Evolutionary conservation across 1,140 invertebrate genomes (phyloP).

Genomic region (Cyclina sinensis): DNA sequence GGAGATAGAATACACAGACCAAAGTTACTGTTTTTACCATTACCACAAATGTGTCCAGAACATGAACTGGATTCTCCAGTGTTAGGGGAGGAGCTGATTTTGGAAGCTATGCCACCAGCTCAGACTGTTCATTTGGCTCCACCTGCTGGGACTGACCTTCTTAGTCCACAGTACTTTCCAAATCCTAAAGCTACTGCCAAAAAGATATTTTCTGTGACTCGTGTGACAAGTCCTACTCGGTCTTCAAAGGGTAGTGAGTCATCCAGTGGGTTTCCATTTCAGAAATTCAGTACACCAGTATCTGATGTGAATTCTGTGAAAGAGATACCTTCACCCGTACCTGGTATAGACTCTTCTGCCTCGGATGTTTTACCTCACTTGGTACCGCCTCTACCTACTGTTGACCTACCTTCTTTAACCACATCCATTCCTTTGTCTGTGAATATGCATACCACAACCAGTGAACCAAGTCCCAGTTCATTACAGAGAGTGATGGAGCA

Average conservation of each 20-base stretch:
- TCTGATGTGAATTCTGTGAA: constrained; percentile 50
- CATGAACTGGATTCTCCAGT: constrained; percentile 80
- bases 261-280: constrained; percentile 53
- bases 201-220: constrained; percentile 84
- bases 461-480: constrained; percentile 47
- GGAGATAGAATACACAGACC: constrained; percentile 73
- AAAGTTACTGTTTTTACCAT: constrained; percentile 71
- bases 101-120: constrained; percentile 36
- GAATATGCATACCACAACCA: constrained; percentile 63
- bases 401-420: constrained; percentile 15
- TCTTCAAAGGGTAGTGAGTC: constrained; percentile 35
- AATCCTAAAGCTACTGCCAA: constrained; percentile 78
- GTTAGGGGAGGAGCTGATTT: constrained; percentile 51
- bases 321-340: constrained; percentile 48
- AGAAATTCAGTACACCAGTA: constrained; percentile 53
- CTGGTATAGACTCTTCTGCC: constrained; percentile 14
- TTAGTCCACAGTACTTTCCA: constrained; percentile 82
- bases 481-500: constrained; percentile 48
- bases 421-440: constrained; percentile 70
- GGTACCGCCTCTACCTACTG: constrained; percentile 31
- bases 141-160: constrained; percentile 77
- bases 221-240: constrained; percentile 71
- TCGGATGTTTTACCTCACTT: constrained; percentile 46
- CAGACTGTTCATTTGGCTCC: constrained; percentile 55
- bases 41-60: constrained; percentile 65